Evolutionary conservation across 2,113 vertebrate genomes (phyloP), one percentile per base, ranked within the genome.

Genomic region (Anseranas semipalmata): DNA sequence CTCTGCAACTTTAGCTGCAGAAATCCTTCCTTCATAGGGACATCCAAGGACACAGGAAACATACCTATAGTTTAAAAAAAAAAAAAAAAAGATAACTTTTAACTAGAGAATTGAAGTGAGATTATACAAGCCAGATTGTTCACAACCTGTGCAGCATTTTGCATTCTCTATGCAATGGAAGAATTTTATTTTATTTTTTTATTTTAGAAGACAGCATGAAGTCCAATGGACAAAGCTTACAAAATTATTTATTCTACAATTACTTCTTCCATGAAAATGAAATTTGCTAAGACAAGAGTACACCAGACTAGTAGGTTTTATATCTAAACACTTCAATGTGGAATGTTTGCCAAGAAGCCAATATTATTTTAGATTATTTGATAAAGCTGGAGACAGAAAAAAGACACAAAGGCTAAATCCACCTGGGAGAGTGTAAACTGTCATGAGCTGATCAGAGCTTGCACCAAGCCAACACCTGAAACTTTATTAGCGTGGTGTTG

Each of bases 1-100:
- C 97, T 99, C 98, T 85, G 99, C 99, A 53, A 99, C 99, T 98
- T 99, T 99, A 84, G 98, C 97, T 6, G 99, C 98, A 48, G 98
- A 97, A 89, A 99, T 98, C 93, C 98, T 99, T 80, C 99, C 99
- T 98, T 99, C 99, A 21, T 99, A 99, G 8, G 99, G 99, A 63
- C 99, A 99, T 20, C 99, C 99, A 14, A 99, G 98, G 33, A 99
- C 99, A 94, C 99, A 99, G 30, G 99, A 99, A 37, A 99, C 98
- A 0, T 99, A 99, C 3, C 99, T 99, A 93, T 20, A 56, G 12
- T 90, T 63, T 87, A 24, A 50, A 50, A 50, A 50, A 50, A 96
- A 24, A 50, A 96, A 56, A 65, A 63, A 73, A 48, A 33, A 1
- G 24, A 2, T 4, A 10, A 20, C 4, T 35, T 67, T 84, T 12